Conservation (phyloP, 2,113 vertebrate species). For the Cisticola juncidis region DNA sequence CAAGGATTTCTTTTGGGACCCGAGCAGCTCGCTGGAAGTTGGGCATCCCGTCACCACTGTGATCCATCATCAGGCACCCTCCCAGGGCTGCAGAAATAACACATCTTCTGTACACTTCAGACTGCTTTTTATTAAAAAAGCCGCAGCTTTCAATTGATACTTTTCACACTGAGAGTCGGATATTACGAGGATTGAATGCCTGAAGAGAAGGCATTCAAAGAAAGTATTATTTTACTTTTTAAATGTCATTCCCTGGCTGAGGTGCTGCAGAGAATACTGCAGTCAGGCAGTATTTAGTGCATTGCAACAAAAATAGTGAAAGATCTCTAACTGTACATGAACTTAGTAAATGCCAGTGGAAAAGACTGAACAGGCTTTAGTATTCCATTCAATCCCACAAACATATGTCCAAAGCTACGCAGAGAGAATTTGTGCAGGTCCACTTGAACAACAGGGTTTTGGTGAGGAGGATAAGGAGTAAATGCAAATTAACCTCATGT, state of each 20-base stretch:
- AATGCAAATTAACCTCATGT: not conserved
- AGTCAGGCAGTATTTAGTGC: not conserved
- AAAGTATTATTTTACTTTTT: not conserved
- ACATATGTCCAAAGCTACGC: not conserved
- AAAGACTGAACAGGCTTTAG: not conserved
- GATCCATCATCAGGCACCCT: conserved; percentile 15
- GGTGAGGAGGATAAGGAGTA: not conserved
- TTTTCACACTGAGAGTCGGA: not conserved
- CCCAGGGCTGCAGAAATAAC: not conserved
- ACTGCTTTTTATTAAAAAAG: not conserved
- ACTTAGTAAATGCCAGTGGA: not conserved
- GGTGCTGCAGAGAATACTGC: not conserved
- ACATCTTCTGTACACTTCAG: not conserved
- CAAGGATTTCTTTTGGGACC: not conserved
- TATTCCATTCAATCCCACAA: not conserved
- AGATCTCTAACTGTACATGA: not conserved
- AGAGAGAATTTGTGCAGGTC: not conserved
- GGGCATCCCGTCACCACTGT: not conserved
- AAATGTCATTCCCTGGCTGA: not conserved
- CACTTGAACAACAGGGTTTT: not conserved
- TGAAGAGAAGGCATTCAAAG: not conserved
- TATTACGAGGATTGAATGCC: conserved; percentile 1
- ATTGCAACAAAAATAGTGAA: not conserved
- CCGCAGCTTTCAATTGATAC: not conserved
- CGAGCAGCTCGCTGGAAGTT: not conserved